These are phyloP conservation scores for Sterna hirundo DNA, from an alignment of 2,113 vertebrate species.

Conservation along the genomic window DNA sequence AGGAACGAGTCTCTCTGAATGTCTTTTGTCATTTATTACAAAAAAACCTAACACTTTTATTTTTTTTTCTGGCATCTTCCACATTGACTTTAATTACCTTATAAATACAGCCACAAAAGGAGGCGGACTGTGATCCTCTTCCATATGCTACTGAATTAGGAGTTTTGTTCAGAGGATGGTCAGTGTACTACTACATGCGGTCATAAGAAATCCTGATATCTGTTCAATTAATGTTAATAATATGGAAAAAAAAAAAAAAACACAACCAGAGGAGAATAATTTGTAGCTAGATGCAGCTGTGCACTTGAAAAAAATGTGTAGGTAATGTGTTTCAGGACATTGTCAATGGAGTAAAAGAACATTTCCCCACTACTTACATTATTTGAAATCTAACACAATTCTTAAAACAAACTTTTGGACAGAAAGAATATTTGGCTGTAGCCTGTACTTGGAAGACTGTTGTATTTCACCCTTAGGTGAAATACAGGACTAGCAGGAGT, in stretches of 20 bases:
- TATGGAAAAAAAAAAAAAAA: background rate
- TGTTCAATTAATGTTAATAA: background rate
- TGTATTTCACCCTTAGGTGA: background rate
- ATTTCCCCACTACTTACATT: background rate
- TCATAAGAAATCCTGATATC: background rate
- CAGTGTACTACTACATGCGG: background rate
- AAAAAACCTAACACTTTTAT: accelerated
- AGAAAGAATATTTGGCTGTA: background rate
- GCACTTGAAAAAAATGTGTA: background rate
- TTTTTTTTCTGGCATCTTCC: background rate
- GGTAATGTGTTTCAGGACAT: background rate
- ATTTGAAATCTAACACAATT: background rate
- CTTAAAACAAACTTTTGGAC: background rate
- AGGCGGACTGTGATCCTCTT: background rate
- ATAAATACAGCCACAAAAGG: background rate
- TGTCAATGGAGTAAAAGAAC: background rate
- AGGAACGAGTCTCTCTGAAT: background rate
- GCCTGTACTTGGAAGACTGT: background rate
- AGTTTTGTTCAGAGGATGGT: background rate
- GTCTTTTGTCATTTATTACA: background rate
- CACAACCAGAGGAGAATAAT: background rate
- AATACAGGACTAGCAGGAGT: background rate
- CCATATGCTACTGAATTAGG: background rate
- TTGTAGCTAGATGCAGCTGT: background rate
- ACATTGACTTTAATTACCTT: background rate